Evolutionary conservation across 2,888 invertebrate genomes (phyloP).

Genomic region (Notodonta dromedarius): DNA sequence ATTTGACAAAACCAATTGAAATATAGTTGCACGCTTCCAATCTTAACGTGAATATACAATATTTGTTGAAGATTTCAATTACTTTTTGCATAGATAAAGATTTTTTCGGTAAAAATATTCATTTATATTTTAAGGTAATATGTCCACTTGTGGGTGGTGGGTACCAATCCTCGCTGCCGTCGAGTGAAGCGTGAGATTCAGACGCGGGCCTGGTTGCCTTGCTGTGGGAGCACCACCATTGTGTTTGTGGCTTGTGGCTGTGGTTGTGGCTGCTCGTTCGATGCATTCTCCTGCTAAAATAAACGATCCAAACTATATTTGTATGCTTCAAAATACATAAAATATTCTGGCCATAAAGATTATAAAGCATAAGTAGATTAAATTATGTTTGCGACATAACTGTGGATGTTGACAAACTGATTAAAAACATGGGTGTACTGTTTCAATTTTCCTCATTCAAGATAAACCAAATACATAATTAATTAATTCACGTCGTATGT

Average conservation of each 20-base stretch:
- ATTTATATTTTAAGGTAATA: not conserved
- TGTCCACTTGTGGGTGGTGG: constrained; percentile 9
- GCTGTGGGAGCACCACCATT: constrained; percentile 66
- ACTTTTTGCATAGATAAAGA: no score
- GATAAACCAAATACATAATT: not conserved
- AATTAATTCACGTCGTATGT: not conserved
- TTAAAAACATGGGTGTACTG: not conserved
- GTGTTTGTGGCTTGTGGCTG: constrained; percentile 50
- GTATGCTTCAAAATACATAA: no score
- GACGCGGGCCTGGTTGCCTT: constrained; percentile 62
- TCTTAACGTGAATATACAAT: no score
- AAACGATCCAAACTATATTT: not conserved
- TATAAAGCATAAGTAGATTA: not conserved
- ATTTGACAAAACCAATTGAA: no score
- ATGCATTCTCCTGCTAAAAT: constrained; percentile 36
- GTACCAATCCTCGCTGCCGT: constrained; percentile 35
- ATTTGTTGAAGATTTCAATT: not conserved
- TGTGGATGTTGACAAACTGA: no score
- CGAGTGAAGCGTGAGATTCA: constrained; percentile 53
- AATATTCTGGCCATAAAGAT: no score
- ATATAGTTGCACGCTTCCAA: no score
- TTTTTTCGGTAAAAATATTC: not conserved
- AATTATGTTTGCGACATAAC: not conserved
- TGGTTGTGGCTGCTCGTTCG: constrained; percentile 36
- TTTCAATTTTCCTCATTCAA: not conserved